Conservation (phyloP, 2,888 invertebrate genomes). For the Heteromyza rotundicornis region DNA sequence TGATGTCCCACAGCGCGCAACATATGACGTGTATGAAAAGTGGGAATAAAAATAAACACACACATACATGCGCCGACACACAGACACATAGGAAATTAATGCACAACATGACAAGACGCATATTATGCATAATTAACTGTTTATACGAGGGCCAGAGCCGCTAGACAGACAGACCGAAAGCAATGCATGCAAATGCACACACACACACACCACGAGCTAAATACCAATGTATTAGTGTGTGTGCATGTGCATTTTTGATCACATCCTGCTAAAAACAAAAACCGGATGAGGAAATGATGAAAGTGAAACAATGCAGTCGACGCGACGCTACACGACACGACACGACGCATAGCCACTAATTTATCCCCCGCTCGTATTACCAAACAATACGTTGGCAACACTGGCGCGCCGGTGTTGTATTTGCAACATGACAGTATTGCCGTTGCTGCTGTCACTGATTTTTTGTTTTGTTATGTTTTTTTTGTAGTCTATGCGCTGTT, state of each 20-base stretch:
- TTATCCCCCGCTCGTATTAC: not conserved
- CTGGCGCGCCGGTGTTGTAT: not conserved
- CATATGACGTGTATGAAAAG: too few species aligned
- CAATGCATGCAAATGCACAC: not conserved
- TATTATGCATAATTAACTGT: conserved; percentile 60
- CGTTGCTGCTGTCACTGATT: not conserved
- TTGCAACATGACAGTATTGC: not conserved
- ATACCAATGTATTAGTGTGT: too few species aligned
- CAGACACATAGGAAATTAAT: conserved; percentile 39
- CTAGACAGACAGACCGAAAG: not conserved
- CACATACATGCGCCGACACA: not conserved
- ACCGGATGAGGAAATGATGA: not conserved
- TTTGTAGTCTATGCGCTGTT: not conserved
- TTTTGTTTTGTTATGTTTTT: not conserved
- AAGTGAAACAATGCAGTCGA: not conserved
- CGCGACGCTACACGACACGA: too few species aligned
- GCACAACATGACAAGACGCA: conserved; percentile 54
- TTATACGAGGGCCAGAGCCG: conserved; percentile 14
- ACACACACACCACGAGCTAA: not conserved
- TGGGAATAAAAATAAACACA: not conserved
- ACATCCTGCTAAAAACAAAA: not conserved
- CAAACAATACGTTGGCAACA: not conserved
- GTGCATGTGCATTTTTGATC: not conserved
- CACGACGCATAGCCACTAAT: not conserved
- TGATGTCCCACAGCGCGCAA: too few species aligned